Base-by-base conservation (phyloP, 2,113 vertebrate species). In the Echinops telfairi region DNA sequence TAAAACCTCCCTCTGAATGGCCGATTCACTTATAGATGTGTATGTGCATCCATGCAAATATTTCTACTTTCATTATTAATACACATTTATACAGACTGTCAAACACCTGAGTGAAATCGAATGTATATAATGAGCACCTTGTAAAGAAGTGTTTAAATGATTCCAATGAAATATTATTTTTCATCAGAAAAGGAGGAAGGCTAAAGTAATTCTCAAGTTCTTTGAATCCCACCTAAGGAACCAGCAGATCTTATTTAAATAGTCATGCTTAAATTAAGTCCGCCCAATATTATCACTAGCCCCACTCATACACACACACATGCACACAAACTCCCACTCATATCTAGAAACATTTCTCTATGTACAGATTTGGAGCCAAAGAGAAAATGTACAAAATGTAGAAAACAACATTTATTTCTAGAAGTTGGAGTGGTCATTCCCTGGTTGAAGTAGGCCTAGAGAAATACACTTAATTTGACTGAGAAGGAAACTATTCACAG, bases 31-130 rank as follows among this genome's bases (percentile, higher is more conserved):
- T 80, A 66, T 96, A 53, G 94, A 94, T 95, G 33, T 93, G 33
- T 88, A 7, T 40, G 60, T 92, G n/a, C 16, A 91, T 88, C 97
- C 87, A 71, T 94, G 92, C 62, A 88, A 33, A 40, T 95, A 64
- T 2, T 15, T 89, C 36, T 92, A 0, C 82, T 88, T 40, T 95
- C 95, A 89, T 29, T 89, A 78, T 92, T 27, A 96, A 97, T 93
- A 90, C 53, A 86, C 92, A 95, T 75, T 83, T 73, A 83, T 93
- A 91, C 57, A 96, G 66, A 95, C 84, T 86, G 75, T 93, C 87
- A 73, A 92, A 92, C 95, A 77, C 25, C 83, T 92, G 70, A 88
- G 80, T 95, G 83, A 93, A 96, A 96, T 92, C 94, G 36, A 95
- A 70, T 94, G 86, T 84, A 20, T 77, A 87, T 9, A 87, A n/a